Conservation (phyloP, 2,797 vertebrate genomes). For the Sternotherus odoratus region DNA sequence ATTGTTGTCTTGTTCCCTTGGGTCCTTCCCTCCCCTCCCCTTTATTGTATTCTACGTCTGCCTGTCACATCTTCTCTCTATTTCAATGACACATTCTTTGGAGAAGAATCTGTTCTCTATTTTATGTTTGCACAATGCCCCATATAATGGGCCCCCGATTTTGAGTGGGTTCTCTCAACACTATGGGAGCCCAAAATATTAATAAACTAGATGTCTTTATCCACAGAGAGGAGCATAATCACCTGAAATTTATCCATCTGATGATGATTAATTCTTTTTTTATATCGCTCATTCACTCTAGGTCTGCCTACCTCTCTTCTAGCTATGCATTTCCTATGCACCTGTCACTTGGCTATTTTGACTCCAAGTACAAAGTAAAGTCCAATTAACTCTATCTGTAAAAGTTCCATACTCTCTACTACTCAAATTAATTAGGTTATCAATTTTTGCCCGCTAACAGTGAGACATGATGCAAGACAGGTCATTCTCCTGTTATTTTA, state of each 20-base stretch:
- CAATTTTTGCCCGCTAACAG: not conserved
- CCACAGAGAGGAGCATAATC: not conserved
- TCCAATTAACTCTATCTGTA: not conserved
- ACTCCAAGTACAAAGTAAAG: not conserved
- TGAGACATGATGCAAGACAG: not conserved
- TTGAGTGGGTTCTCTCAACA: not conserved
- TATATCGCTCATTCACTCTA: not conserved
- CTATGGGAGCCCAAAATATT: not conserved
- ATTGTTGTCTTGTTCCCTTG: not conserved
- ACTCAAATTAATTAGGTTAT: not conserved
- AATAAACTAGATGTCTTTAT: not conserved
- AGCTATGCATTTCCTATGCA: not conserved
- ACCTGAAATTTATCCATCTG: rapidly evolving
- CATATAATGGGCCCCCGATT: not conserved
- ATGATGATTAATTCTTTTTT: not conserved
- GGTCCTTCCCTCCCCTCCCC: not conserved
- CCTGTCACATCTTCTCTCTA: not conserved
- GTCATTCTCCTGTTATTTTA: not conserved
- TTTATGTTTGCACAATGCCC: not conserved
- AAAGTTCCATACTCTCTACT: not conserved
- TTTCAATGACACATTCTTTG: not conserved
- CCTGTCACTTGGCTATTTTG: not conserved
- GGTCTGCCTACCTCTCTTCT: not conserved
- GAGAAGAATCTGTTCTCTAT: not conserved
- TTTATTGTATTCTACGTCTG: not conserved